Evolutionary conservation across 2,888 invertebrate species (phyloP), one percentile per base, ranked within the genome.

Genomic region (Ophion ellenae): DNA sequence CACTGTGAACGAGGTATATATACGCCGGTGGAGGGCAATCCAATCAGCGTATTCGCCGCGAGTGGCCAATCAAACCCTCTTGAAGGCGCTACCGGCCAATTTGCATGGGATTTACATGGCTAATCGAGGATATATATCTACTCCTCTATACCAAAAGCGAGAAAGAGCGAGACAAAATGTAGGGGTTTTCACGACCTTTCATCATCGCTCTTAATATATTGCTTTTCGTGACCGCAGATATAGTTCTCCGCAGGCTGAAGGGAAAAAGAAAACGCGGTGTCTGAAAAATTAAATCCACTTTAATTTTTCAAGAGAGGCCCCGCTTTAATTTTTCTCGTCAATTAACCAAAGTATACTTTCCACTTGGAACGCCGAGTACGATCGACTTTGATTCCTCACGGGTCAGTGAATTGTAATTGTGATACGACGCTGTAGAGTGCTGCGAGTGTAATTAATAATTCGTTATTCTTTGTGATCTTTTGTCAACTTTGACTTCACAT

Each of bases 101-200:
- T 92, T 92, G 91, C 92, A 92, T 92, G 88, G 89, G 90, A 92
- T 92, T 90, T 92, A 88, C 91, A 92, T 92, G 88, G 87, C 87
- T 90, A 89, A 90, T 90, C 89, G 88, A 71, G 66, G 64, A 82
- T 59, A 67, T 67, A 67, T 61, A 67, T 32, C 17, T 64, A 80
- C 79, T 57, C 61, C 61, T 59, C 40, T 36, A 17, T 64, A 40
- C 67, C 71, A 45, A 53, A 32, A 67, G 53, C 59, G 57, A 67
- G 57, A 76, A 14, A 20, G 73, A 77, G 36, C 64, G 47, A 81
- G 61, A 47, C 20, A 32, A 28, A 67, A 57, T 45, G 32, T 28
- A 4, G 17, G 28, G 28, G 11, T 74, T 66, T 75, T 67, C 81
- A 61, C 75, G 32, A 24, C 47, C 36, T 83, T 74, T 74, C 81